Evolutionary conservation across 2,113 vertebrate species (phyloP).

Genomic region (Ceyx margarethae): DNA sequence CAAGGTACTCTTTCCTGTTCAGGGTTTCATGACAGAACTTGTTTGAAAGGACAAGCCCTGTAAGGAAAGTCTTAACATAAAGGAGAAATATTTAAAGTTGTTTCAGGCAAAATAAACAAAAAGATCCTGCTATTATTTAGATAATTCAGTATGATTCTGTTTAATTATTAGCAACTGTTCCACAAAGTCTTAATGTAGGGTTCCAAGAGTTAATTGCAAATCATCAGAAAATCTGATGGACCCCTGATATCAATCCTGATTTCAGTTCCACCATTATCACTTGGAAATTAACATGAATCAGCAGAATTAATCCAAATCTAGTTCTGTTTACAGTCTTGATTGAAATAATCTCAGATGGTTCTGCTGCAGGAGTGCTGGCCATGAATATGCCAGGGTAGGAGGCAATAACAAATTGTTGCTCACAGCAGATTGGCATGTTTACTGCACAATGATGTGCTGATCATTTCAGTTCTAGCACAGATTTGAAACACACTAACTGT

Average conservation of each 20-base stretch:
- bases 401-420: not conserved
- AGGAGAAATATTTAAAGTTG: slow-evolving; percentile 21
- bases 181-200: not conserved
- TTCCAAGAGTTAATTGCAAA: not conserved
- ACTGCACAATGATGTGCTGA: not conserved
- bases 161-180: not conserved
- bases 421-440: not conserved
- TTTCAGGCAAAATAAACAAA: slow-evolving; percentile 30
- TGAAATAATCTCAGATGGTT: not conserved
- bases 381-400: not conserved
- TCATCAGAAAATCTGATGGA: not conserved
- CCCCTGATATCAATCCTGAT: not conserved
- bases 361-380: not conserved
- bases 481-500: not conserved
- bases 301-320: not conserved
- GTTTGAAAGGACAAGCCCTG: slow-evolving; percentile 57
- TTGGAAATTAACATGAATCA: not conserved
- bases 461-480: not conserved
- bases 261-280: not conserved
- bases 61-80: slow-evolving; percentile 51
- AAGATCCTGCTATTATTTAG: not conserved
- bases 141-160: not conserved
- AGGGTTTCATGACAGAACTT: slow-evolving; percentile 72
- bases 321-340: not conserved
- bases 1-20: slow-evolving; percentile 55